These are phyloP conservation scores for Chunga burmeisteri DNA, from an alignment of 2,113 vertebrate species.

Conservation along the genomic window DNA sequence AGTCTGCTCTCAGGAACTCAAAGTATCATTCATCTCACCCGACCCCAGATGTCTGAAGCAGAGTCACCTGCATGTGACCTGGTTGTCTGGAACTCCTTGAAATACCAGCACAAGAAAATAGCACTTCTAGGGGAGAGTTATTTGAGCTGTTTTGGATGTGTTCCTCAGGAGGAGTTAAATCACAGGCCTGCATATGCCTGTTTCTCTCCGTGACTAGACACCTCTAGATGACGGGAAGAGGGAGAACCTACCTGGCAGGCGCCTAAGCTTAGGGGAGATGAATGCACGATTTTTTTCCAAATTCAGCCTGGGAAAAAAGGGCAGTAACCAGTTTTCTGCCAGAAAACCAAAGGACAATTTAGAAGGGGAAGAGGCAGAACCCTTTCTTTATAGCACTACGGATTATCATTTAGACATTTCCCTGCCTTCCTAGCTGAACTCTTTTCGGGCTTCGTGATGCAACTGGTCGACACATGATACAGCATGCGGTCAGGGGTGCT, in stretches of 20 bases:
- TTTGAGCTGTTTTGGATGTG: neutral
- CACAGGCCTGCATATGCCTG: neutral
- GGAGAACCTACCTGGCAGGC: neutral
- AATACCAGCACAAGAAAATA: neutral
- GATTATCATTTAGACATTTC: neutral
- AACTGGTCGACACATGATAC: neutral
- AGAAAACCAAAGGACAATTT: neutral
- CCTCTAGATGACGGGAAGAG: neutral
- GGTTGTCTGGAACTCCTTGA: neutral
- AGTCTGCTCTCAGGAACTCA: neutral
- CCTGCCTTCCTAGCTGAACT: rapidly evolving
- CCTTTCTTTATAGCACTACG: neutral
- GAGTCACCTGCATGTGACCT: neutral
- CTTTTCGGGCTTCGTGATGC: neutral
- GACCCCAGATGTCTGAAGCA: neutral
- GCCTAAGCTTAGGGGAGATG: neutral
- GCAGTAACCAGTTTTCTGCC: neutral
- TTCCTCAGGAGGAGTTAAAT: neutral
- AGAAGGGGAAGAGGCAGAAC: neutral
- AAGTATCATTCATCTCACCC: neutral
- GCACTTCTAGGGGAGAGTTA: neutral
- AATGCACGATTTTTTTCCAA: neutral
- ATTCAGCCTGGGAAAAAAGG: neutral
- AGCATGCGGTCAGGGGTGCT: neutral
- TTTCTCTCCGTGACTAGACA: neutral